Evolutionary conservation across 1,140 invertebrate genomes (phyloP).

Genomic region (Drosophila santomea): DNA sequence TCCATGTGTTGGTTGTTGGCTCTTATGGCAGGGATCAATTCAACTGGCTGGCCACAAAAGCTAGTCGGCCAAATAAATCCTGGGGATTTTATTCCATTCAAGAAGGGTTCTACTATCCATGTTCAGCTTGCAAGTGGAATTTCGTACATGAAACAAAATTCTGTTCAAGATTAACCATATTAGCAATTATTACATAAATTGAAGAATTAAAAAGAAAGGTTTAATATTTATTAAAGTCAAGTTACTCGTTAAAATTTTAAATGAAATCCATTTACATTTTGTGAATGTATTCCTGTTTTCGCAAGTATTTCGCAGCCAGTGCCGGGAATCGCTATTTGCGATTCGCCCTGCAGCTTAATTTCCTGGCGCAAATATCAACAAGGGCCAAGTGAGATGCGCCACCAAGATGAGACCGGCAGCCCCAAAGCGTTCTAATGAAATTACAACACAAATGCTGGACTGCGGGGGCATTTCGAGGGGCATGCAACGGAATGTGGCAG

Average conservation of each 20-base stretch:
- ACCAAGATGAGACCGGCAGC: constrained; percentile 39
- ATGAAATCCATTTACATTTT: neutral
- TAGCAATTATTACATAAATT: neutral
- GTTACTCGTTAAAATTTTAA: neutral
- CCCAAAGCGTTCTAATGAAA: constrained; percentile 70
- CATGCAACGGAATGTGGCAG: constrained; percentile 3
- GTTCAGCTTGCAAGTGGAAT: neutral
- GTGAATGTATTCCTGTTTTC: constrained; percentile 6
- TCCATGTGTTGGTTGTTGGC: neutral
- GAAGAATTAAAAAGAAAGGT: neutral
- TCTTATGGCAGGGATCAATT: constrained; percentile 33
- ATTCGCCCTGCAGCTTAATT: constrained; percentile 69
- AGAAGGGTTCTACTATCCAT: neutral
- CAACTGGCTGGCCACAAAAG: constrained; percentile 16
- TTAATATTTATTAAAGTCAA: neutral
- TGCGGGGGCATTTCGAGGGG: neutral
- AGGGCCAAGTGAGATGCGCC: constrained; percentile 39
- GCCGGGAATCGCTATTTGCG: constrained; percentile 26
- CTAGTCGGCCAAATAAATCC: constrained; percentile 9
- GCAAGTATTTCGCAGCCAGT: constrained; percentile 8
- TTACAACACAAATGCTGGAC: constrained; percentile 43
- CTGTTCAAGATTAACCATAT: neutral
- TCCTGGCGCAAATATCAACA: constrained; percentile 78
- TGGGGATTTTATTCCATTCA: constrained; percentile 9
- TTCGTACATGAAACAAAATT: neutral